Percentiles rank a stretch among this genome's conserved stretches.
phyloP scores from a whole-genome alignment of 2,113 vertebrate species.

The Dipodomys stephensi region DNA sequence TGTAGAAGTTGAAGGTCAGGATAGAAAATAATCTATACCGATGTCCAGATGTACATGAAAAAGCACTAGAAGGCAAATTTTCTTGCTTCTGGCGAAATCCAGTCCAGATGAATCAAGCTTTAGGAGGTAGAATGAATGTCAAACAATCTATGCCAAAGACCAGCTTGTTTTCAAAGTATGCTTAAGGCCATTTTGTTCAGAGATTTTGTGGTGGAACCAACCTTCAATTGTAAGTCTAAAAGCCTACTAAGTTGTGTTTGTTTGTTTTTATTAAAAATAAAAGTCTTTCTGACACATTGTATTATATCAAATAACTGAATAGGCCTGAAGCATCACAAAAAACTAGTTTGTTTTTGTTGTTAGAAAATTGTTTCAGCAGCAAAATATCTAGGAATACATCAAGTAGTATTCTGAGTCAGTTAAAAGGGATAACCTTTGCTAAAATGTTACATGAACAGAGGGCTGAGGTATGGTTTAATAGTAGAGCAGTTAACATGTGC shows the following conservation, averaged over 20 bases:
- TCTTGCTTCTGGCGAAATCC: conserved; percentile 60
- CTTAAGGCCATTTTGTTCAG: conserved; percentile 68
- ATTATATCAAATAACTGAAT: background rate
- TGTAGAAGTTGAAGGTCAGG: conserved; percentile 59
- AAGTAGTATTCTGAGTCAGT: conserved; percentile 30
- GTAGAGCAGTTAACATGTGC: too few relatives aligned
- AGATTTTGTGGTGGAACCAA: conserved; percentile 59
- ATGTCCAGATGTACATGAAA: conserved; percentile 48
- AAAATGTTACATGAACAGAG: conserved; percentile 52
- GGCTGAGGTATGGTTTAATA: background rate
- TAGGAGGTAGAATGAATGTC: conserved; percentile 50
- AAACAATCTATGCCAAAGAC: conserved; percentile 63
- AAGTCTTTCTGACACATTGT: conserved; percentile 29
- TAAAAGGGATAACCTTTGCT: conserved; percentile 59
- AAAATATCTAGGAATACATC: conserved; percentile 17
- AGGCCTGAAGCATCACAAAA: background rate
- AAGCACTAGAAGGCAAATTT: conserved; percentile 64
- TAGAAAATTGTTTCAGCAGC: conserved; percentile 51
- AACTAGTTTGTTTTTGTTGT: background rate
- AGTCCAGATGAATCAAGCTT: conserved; percentile 73
- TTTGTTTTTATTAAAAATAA: background rate
- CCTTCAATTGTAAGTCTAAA: conserved; percentile 33
- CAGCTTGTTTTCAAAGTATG: conserved; percentile 68
- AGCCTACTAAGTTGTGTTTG: background rate
- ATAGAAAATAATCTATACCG: conserved; percentile 41